A percentile compares a stretch with the other conserved stretches of the same genome.
These are phyloP conservation scores for Platynereis dumerilii DNA, from an alignment of 2,888 invertebrate species.

Conservation along the genomic window DNA sequence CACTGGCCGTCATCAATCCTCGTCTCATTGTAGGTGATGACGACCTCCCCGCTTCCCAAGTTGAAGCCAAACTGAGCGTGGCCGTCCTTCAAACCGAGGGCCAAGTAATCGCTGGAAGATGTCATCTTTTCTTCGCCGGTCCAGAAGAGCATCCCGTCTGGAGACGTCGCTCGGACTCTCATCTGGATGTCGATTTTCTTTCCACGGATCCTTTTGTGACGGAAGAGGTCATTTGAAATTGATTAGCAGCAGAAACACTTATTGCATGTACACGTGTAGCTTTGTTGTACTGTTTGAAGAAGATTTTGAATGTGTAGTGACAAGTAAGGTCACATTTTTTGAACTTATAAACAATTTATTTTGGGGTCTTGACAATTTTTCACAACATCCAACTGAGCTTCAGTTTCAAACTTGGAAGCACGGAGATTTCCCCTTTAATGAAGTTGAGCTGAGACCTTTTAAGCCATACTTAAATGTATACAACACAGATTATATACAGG, in stretches of 20 bases:
- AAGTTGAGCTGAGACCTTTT: no score
- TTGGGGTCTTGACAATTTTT: no score
- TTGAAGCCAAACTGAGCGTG: slow-evolving; percentile 71
- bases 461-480: no score
- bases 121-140: slow-evolving; percentile 72
- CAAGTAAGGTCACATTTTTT: slow-evolving; percentile 1
- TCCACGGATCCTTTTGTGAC: slow-evolving; percentile 29
- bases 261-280: background rate
- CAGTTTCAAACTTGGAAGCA: no score
- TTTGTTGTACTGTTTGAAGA: background rate
- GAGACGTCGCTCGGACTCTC: slow-evolving; percentile 77
- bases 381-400: no score
- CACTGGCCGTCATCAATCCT: slow-evolving; percentile 88
- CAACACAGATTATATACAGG: no score
- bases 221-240: slow-evolving; percentile 1
- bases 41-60: slow-evolving; percentile 85
- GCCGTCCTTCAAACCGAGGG: slow-evolving; percentile 82
- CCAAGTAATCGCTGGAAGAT: slow-evolving; percentile 74
- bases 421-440: no score
- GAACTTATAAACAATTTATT: no score
- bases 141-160: slow-evolving; percentile 83
- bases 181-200: slow-evolving; percentile 77
- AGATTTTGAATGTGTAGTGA: background rate
- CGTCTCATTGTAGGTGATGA: slow-evolving; percentile 83
- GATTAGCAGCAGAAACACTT: background rate